Base-by-base conservation (phyloP, 2,888 invertebrate species). In the Microchrysa polita region DNA sequence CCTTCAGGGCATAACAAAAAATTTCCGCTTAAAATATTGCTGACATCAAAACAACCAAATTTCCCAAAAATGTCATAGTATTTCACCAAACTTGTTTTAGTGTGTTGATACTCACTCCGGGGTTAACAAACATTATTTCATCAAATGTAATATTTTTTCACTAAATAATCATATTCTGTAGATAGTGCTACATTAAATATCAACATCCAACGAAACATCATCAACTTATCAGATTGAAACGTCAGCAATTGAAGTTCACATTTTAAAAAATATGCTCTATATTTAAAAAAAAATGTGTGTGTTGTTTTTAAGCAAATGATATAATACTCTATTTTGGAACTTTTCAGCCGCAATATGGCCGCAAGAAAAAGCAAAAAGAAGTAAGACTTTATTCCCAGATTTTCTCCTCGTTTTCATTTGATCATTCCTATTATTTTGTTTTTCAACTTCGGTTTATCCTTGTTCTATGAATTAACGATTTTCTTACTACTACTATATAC, bases 321-420 rank as follows among this genome's bases (percentile, higher is more conserved):
- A 72, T 76, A 76, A 74, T 73, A 65, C 74, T 71, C 74, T 76
- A 71, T 76, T 76, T 76, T 76, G 73, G 74, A 67, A 84, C 69
- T 83, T 79, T 84, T 83, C 84, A 84, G 84, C 84, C 84, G 84
- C 84, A 84, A 84, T 93, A 93, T 93, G 94, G 94, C 93, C 93
- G 94, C 92, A 93, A 93, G 94, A 95, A 94, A 94, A 94, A 94
- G 93, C 94, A 94, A 93, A 95, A 95, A 94, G 94, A 95, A 94
- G 95, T 95, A 95, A 95, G 95, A 92, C 88, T 89, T 89, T 71
- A 74, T 82, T 80, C 63, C 22, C 22, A 53, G 20, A 34, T 52
- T 72, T 75, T 65, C 10, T 73, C 27, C 27, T 34, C 27, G 27
- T 34, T 34, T 34, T 34, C 5, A 60, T 72, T 72, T 72, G 27